Conservation (phyloP, 2,113 vertebrate genomes). For the Dasypus novemcinctus region DNA sequence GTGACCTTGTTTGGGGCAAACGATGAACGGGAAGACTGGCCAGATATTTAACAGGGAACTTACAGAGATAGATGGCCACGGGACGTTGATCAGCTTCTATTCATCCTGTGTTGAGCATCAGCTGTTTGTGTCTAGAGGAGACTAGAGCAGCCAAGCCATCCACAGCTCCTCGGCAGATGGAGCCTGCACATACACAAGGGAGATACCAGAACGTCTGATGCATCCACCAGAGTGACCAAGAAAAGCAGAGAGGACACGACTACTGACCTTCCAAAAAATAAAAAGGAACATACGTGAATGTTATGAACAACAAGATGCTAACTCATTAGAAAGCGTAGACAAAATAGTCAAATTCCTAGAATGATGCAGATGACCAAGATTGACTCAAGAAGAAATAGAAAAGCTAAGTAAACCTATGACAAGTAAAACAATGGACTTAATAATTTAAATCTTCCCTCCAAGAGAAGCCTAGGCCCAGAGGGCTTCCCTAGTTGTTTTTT, state of each 20-base stretch:
- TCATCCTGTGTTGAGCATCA: neutral
- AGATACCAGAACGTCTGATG: neutral
- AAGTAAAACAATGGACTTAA: neutral
- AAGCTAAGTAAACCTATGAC: neutral
- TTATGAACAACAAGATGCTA: neutral
- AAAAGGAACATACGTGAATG: neutral
- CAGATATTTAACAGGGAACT: no score
- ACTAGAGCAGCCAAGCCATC: neutral
- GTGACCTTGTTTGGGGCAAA: no score
- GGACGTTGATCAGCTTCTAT: no score
- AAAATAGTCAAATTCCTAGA: neutral
- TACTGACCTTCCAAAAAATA: neutral
- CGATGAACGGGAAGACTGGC: no score
- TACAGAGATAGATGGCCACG: no score
- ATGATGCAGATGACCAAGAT: neutral
- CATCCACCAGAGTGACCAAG: neutral
- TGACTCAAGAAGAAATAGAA: neutral
- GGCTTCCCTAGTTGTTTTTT: no score
- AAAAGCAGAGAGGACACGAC: neutral
- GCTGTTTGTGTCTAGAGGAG: neutral
- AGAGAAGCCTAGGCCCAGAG: neutral
- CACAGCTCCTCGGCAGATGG: neutral
- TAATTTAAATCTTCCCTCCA: neutral
- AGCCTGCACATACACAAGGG: neutral
- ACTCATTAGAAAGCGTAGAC: neutral